Evolutionary conservation across 2,113 vertebrate species (phyloP).

Genomic region (Neodon shergylaensis): DNA sequence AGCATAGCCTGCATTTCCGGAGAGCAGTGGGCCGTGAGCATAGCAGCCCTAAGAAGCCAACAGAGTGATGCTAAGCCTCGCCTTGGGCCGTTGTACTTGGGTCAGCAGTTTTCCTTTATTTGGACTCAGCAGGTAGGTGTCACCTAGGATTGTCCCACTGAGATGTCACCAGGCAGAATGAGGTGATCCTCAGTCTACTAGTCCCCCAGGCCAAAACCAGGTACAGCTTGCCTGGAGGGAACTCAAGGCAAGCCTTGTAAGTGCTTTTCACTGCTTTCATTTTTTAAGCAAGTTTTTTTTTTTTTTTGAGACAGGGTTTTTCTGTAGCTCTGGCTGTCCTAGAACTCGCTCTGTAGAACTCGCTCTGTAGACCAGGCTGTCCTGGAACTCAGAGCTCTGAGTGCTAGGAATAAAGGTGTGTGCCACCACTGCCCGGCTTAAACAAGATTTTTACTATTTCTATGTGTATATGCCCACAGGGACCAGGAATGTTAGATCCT

Average conservation of each 20-base stretch:
- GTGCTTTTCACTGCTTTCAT: too few species aligned
- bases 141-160: not conserved
- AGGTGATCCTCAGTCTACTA: not conserved
- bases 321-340: not conserved
- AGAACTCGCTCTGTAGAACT: not conserved
- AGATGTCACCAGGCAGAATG: not conserved
- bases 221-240: not conserved
- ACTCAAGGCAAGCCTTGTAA: not conserved
- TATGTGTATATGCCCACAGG: not conserved
- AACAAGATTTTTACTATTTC: not conserved
- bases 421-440: not conserved
- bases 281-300: not conserved
- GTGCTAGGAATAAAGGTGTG: not conserved
- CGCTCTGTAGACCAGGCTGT: not conserved
- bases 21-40: not conserved
- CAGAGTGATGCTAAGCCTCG: rapidly evolving
- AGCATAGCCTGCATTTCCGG: not conserved
- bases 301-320: not conserved
- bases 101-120: not conserved
- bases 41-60: not conserved
- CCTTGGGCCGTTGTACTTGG: rapidly evolving
- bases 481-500: not conserved
- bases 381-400: not conserved
- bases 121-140: not conserved
- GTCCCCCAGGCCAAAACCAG: not conserved